Percentiles rank a stretch among this genome's conserved stretches.
phyloP scores from a whole-genome alignment of 53 echinoderm and acorn worm genomes.

The Holothuria leucospilota region DNA sequence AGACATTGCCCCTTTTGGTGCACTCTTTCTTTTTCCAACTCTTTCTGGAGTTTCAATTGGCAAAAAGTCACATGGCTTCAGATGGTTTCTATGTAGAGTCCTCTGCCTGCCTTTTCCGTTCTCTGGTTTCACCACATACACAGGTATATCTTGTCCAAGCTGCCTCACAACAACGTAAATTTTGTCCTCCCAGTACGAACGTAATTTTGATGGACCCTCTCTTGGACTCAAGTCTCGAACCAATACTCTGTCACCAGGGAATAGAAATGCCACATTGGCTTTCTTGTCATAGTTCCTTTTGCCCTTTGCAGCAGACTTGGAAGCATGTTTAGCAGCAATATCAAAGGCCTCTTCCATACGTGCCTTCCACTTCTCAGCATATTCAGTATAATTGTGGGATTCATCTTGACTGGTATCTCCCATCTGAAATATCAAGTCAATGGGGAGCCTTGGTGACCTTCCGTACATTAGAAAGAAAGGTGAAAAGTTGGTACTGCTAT shows the following conservation, averaged over 20 bases:
- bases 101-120: neutral
- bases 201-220: too few relatives aligned
- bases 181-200: too few relatives aligned
- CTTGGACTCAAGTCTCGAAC: neutral
- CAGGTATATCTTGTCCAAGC: neutral
- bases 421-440: conserved; percentile 34
- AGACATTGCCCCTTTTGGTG: too few relatives aligned
- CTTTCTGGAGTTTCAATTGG: neutral
- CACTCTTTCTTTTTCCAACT: too few relatives aligned
- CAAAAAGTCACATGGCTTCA: neutral
- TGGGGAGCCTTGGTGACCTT: conserved; percentile 38
- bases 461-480: conserved; percentile 50
- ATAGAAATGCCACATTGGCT: neutral
- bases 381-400: neutral
- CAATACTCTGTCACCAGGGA: neutral
- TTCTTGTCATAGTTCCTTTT: neutral
- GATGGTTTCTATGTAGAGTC: conserved; percentile 11
- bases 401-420: neutral
- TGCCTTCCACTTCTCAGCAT: conserved; percentile 34
- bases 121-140: conserved; percentile 26
- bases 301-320: neutral
- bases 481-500: conserved; percentile 47
- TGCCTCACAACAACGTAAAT: too few relatives aligned
- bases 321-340: neutral
- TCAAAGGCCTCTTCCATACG: conserved; percentile 35